A percentile compares a stretch with the other conserved stretches of the same genome.
phyloP scores from a whole-genome alignment of 2,113 vertebrate genomes.

The Brachypteracias leptosomus region DNA sequence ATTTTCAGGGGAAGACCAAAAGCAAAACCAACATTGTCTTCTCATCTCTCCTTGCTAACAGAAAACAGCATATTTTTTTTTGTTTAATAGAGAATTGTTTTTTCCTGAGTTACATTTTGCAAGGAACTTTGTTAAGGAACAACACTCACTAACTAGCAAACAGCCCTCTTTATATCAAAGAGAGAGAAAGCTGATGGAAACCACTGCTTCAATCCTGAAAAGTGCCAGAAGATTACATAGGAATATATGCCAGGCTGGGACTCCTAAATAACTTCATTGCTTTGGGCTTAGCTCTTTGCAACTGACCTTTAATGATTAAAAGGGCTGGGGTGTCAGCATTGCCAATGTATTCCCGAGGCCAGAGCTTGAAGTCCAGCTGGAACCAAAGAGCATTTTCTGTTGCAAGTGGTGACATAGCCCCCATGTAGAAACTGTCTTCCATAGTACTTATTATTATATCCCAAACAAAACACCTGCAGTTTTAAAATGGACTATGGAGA shows the following conservation, averaged over 20 bases:
- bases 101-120: not conserved
- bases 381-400: not conserved
- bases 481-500: not conserved
- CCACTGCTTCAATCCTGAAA: not conserved
- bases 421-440: not conserved
- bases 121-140: not conserved
- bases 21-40: not conserved
- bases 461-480: not conserved
- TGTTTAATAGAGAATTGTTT: not conserved
- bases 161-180: not conserved
- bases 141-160: not conserved
- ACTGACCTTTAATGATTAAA: not conserved
- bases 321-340: not conserved
- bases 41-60: rapidly evolving
- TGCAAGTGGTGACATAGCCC: not conserved
- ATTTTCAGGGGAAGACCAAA: conserved; percentile 1
- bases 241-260: not conserved
- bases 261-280: not conserved
- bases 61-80: not conserved
- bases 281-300: not conserved
- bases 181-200: not conserved
- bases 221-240: not conserved
- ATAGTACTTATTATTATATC: not conserved
- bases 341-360: not conserved
- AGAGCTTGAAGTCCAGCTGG: not conserved